Evolutionary conservation across 2,113 vertebrate species (phyloP), one percentile per base, ranked within the genome.

Genomic region (Paradoxurus hermaphroditus): DNA sequence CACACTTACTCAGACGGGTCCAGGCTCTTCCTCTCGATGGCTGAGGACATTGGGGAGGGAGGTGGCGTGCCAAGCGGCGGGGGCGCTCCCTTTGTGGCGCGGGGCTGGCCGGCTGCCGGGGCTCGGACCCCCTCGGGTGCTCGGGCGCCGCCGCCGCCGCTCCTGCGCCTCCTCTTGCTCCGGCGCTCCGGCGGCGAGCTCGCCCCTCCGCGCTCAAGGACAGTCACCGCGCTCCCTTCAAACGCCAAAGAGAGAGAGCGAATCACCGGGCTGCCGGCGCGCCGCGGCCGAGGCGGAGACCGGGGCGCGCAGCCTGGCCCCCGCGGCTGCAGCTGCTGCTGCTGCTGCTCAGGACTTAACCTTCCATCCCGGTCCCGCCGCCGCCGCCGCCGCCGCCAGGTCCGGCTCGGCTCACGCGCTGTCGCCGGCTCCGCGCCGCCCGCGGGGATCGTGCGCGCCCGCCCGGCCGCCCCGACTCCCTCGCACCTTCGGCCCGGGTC

Each of bases 1-100:
- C 59, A 9, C 96, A 99, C 99, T 99, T 98, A 99, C 99, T 99
- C 99, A 62, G 99, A 99, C 77, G 99, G 98, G 97, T 99, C 99
- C 99, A 99, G 97, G 90, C 99, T 99, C 98, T 99, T 99, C 98
- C 99, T 99, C 98, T 99, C 99, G 98, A 99, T 99, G 95, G 99
- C 99, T 86, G 99, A 99, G 98, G 99, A 98, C 99, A 99, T 99
- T 98, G 98, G 99, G 96, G 97, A 98, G 95, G 97, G 87, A 72
- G 89, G 98, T 44, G 98, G 98, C 89, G 97, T 95, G 96, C 97
- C 92, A 44, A 97, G 95, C 36, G 93, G 98, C 94, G 96, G 97
- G 94, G 98, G 94, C 95, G 81, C 98, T 93, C 98, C 98, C 97
- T 99, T 98, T 98, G 98, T 98, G 97, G 98, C 94, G 97, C 98